Evolutionary conservation across 92 coral and sea anemone species (phyloP).

Genomic region (Parazoanthus swiftii): DNA sequence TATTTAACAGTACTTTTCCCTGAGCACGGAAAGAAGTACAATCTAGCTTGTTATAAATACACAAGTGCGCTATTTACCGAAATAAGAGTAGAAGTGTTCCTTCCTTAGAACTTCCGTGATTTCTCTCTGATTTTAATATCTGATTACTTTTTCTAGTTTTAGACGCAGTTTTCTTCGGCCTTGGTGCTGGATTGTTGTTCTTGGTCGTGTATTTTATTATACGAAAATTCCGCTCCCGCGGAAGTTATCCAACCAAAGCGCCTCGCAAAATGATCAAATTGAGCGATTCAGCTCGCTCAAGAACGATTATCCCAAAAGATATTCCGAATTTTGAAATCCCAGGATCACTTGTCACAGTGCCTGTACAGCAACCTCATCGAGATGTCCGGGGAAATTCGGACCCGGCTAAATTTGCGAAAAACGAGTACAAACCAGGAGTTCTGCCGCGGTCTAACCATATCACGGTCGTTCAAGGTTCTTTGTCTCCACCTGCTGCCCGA

Average conservation of each 20-base stretch:
- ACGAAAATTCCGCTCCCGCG: conserved; percentile 27
- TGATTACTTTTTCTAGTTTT: conserved; percentile 8
- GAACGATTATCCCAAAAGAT: conserved; percentile 25
- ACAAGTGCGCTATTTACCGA: not conserved
- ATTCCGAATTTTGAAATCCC: conserved; percentile 35
- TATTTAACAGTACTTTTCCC: conserved; percentile 10
- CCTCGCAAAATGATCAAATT: not conserved
- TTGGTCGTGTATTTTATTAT: conserved; percentile 34
- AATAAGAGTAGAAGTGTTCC: not conserved
- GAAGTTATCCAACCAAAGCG: not conserved
- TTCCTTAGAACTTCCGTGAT: not conserved
- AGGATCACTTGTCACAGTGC: conserved; percentile 1
- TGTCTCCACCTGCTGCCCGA: conserved; percentile 2
- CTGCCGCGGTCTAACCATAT: conserved; percentile 26
- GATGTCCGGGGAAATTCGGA: conserved; percentile 23
- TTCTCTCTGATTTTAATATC: not conserved
- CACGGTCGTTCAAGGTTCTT: conserved; percentile 8
- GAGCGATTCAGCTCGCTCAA: conserved; percentile 35
- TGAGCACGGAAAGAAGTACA: not conserved
- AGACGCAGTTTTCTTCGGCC: conserved; percentile 32
- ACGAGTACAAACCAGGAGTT: conserved; percentile 15
- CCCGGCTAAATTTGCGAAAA: conserved; percentile 34
- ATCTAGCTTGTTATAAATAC: not conserved
- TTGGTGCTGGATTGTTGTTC: conserved; percentile 17
- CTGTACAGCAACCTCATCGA: conserved; percentile 33